Conservation (phyloP, 2,888 invertebrate species). For the Ceramica pisi region DNA sequence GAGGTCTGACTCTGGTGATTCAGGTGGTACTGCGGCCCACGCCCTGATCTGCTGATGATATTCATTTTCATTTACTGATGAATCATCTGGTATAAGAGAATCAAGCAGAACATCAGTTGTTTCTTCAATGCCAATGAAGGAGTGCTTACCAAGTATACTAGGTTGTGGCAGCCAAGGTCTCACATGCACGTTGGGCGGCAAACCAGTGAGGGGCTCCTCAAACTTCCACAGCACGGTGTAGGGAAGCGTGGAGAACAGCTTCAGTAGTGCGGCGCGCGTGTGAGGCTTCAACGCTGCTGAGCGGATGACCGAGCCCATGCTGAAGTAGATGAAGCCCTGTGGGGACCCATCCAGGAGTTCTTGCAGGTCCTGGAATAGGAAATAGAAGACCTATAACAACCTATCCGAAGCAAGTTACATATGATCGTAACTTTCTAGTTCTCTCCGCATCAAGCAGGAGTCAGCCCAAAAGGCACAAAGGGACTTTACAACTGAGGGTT, state of each 20-base stretch:
- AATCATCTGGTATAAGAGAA: too few relatives aligned
- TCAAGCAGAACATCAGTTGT: too few relatives aligned
- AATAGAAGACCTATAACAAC: not conserved
- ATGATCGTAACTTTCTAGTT: too few relatives aligned
- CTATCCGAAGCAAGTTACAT: not conserved
- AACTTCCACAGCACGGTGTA: constrained; percentile 90
- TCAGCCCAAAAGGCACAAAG: too few relatives aligned
- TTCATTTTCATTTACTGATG: too few relatives aligned
- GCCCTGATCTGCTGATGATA: too few relatives aligned
- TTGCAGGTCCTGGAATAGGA: constrained; percentile 78
- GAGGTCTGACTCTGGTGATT: too few relatives aligned
- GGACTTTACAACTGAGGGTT: too few relatives aligned
- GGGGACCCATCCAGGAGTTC: constrained; percentile 76
- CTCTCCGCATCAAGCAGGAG: too few relatives aligned
- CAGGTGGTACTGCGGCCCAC: too few relatives aligned
- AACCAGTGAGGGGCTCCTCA: constrained; percentile 76
- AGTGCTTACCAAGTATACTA: constrained; percentile 88
- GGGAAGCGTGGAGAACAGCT: constrained; percentile 71
- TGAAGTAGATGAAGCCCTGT: constrained; percentile 82
- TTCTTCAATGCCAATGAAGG: too few relatives aligned
- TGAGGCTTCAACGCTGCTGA: constrained; percentile 67
- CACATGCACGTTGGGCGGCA: constrained; percentile 85
- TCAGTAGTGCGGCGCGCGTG: constrained; percentile 69
- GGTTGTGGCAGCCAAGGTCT: constrained; percentile 89
- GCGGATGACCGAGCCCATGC: constrained; percentile 82